Conservation (phyloP, 2,888 invertebrate genomes). For the Polydrusus tereticollis region DNA sequence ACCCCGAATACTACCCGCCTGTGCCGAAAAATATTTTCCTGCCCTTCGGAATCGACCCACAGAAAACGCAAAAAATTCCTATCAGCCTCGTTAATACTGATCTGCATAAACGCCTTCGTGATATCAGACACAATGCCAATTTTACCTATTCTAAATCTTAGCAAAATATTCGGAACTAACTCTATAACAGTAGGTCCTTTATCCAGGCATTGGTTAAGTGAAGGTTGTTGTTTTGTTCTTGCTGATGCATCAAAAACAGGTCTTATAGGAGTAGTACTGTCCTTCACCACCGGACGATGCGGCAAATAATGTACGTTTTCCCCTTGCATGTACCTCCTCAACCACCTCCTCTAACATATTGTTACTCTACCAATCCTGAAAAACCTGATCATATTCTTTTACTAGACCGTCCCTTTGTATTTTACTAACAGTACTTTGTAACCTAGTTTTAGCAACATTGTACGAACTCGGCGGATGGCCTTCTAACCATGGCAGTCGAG, state of each 20-base stretch:
- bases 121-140: background rate
- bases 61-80: no score
- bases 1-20: no score
- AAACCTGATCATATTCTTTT: conserved; percentile 12
- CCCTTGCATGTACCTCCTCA: no score
- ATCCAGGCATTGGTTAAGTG: background rate
- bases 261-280: no score
- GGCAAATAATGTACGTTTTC: no score
- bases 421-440: conserved; percentile 25
- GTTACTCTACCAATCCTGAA: background rate
- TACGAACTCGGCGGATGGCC: no score
- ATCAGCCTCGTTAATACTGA: background rate
- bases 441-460: no score
- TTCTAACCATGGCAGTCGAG: conserved; percentile 58
- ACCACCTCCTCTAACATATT: background rate
- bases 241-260: no score
- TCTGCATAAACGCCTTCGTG: background rate
- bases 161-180: background rate
- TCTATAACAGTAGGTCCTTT: background rate
- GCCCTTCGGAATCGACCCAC: no score
- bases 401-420: background rate
- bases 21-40: no score
- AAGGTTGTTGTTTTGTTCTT: background rate
- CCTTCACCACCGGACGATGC: no score
- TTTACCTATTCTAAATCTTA: background rate